A percentile compares a stretch with the other conserved stretches of the same genome.
These are phyloP conservation scores for Acanthococcus lagerstroemiae DNA, from an alignment of 2,888 invertebrate genomes.

Conservation along the genomic window DNA sequence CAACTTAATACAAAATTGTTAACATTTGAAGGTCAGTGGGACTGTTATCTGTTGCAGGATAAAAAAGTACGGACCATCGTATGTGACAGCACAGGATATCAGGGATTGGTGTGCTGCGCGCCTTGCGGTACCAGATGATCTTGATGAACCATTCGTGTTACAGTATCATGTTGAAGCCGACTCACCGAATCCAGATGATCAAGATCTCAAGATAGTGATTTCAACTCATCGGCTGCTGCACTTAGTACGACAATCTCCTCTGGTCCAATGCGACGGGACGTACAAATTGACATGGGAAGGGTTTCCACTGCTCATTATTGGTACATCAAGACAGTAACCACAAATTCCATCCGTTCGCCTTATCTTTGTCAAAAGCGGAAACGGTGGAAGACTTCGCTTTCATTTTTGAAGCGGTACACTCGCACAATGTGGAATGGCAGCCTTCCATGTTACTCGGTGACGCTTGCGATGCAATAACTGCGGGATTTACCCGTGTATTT, in stretches of 20 bases:
- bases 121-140: neutral
- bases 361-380: slow-evolving; percentile 24
- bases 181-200: neutral
- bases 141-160: slow-evolving; percentile 24
- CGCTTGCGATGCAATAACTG: slow-evolving; percentile 24
- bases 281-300: slow-evolving; percentile 1
- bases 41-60: neutral
- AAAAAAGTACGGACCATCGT: slow-evolving; percentile 13
- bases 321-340: neutral
- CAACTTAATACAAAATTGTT: too few species aligned
- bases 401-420: neutral
- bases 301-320: neutral
- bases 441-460: slow-evolving; percentile 10
- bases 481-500: slow-evolving; percentile 23
- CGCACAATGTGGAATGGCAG: neutral
- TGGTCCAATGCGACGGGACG: neutral
- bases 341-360: slow-evolving; percentile 18
- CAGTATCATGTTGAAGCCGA: slow-evolving; percentile 1
- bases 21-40: too few species aligned
- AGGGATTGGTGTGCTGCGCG: slow-evolving; percentile 15
- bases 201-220: neutral
- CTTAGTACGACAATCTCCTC: neutral
- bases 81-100: slow-evolving; percentile 17
- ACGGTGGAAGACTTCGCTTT: slow-evolving; percentile 14
- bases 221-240: slow-evolving; percentile 10